Conservation (phyloP, 2,797 vertebrate genomes). For the Loriculus beryllinus region DNA sequence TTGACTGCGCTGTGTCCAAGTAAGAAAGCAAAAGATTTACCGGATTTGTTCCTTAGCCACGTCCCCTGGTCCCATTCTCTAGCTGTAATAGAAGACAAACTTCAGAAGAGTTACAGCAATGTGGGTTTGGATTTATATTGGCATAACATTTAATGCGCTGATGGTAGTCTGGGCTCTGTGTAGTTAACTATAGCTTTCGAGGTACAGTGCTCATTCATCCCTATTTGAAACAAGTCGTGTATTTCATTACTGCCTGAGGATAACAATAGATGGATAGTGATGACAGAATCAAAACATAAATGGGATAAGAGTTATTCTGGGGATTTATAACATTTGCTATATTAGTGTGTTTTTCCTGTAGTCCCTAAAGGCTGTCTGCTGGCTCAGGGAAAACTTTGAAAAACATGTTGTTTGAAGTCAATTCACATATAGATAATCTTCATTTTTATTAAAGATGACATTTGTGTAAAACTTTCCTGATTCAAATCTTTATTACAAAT, state of each 20-base stretch:
- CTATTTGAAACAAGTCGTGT: slow-evolving; percentile 17
- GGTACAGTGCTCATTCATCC: not conserved
- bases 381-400: not conserved
- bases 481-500: not conserved
- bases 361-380: not conserved
- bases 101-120: not conserved
- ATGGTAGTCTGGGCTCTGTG: not conserved
- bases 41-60: not conserved
- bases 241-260: slow-evolving; percentile 30
- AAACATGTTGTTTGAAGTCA: not conserved
- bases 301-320: slow-evolving; percentile 28
- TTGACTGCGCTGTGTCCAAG: not conserved
- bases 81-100: not conserved
- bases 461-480: not conserved
- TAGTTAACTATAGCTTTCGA: not conserved
- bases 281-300: slow-evolving; percentile 44
- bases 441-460: not conserved
- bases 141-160: not conserved
- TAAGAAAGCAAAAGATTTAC: not conserved
- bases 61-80: not conserved
- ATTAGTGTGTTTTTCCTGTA: slow-evolving; percentile 20
- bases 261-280: not conserved
- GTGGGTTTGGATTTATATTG: not conserved
- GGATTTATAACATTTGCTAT: slow-evolving; percentile 15
- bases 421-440: not conserved